Base-by-base conservation (phyloP, 2,113 vertebrate genomes). In the Zeus faber region DNA sequence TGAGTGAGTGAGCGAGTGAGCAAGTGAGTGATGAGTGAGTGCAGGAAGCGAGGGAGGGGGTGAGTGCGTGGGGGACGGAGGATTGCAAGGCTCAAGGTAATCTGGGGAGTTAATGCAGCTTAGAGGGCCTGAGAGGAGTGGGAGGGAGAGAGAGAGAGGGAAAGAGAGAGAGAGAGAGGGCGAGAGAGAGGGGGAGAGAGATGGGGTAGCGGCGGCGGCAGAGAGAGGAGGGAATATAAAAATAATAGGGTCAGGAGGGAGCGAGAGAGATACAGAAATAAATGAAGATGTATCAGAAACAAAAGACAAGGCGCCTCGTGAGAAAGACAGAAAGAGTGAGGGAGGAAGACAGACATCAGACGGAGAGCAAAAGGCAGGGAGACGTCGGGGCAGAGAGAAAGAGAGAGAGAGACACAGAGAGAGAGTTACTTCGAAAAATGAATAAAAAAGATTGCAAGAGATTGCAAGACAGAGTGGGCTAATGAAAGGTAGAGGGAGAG, bases 101-200 rank as follows among this genome's bases (percentile, higher is more conserved):
- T 89, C 86, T 87, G 72, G 62, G 79, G 81, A 88, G 87, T 88
- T 89, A 86, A 92, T 90, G 80, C 83, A 87, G 86, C 78, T 92
- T 90, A 90, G 69, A 72, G 77, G 83, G 86, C 60, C 52, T 50
- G 53, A 54, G 57, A 54, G 54, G 43, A 26, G 31, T 26, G 54
- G 23, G 44, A 23, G 57, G 14, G 17, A 44, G 37, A 29, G 33
- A 54, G 33, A 58, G 49, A 58, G 62, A 43, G 44, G 21, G 29
- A 37, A 7, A 22, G 40, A 27, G 39, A 64, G 48, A 26, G 47
- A 45, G 10, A 16, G 21, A 17, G 50, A 7, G 7, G 22, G 11
- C 80, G 81, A 55, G 70, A 78, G 59, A 63, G 51, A 54, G 76
- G 74, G 75, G 70, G 70, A 81, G 83, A 69, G 76, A 78, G 70